Evolutionary conservation across 2,888 invertebrate genomes (phyloP).

Genomic region (Synergus laeviventris): DNA sequence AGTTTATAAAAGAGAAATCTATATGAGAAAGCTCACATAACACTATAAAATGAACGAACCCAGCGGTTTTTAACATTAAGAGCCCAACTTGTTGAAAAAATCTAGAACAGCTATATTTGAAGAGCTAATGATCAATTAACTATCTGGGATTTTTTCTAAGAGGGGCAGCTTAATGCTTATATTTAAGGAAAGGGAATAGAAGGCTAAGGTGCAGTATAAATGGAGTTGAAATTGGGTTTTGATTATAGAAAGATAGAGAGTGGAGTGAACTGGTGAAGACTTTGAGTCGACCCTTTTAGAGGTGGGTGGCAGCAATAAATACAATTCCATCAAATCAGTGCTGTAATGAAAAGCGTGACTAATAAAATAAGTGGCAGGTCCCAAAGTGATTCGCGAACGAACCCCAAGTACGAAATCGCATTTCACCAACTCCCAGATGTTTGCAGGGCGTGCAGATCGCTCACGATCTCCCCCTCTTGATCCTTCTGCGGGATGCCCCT

Average conservation of each 20-base stretch:
- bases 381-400: slow-evolving; percentile 60
- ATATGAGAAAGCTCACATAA: too few species aligned
- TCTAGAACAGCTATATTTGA: too few species aligned
- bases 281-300: slow-evolving; percentile 47
- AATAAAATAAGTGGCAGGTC: slow-evolving; percentile 69
- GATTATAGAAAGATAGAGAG: slow-evolving; percentile 39
- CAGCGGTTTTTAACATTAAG: too few species aligned
- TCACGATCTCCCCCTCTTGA: slow-evolving; percentile 47
- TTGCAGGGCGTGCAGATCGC: slow-evolving; percentile 50
- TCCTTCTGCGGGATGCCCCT: slow-evolving; percentile 47
- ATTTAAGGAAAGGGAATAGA: slow-evolving; percentile 12
- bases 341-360: slow-evolving; percentile 69
- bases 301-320: slow-evolving; percentile 61
- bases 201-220: slow-evolving; percentile 27
- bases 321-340: slow-evolving; percentile 68
- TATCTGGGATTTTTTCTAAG: neutral
- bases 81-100: too few species aligned
- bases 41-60: too few species aligned
- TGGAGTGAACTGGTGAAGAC: slow-evolving; percentile 42
- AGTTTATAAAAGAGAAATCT: too few species aligned
- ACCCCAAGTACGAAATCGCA: slow-evolving; percentile 62
- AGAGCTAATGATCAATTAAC: neutral
- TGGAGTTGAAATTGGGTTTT: slow-evolving; percentile 33
- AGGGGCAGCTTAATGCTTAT: neutral
- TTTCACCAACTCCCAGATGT: slow-evolving; percentile 54